Percentiles rank a stretch among this genome's conserved stretches.
These are phyloP conservation scores for Albula glossodonta DNA, from an alignment of 2,113 vertebrate genomes.

Conservation along the genomic window DNA sequence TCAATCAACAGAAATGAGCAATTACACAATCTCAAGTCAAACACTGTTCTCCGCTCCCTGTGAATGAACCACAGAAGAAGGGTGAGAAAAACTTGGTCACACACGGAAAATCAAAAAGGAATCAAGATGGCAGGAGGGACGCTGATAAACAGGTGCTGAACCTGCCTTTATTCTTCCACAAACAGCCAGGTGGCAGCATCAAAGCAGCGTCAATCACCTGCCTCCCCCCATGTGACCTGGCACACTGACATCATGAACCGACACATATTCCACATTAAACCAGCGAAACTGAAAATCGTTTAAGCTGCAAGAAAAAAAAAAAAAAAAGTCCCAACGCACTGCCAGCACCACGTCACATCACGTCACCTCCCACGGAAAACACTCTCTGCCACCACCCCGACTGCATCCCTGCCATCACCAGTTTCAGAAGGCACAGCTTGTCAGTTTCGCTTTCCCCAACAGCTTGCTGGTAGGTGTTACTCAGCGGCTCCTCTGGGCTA, in stretches of 20 bases:
- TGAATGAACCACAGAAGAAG: too few relatives aligned
- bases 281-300: background rate
- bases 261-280: background rate
- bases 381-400: background rate
- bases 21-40: background rate
- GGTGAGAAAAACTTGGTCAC: background rate
- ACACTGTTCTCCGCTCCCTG: background rate
- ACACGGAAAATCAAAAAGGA: background rate
- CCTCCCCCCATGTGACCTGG: background rate
- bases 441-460: background rate
- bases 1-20: background rate
- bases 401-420: background rate
- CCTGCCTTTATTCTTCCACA: background rate
- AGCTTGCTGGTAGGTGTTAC: background rate
- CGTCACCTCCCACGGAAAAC: background rate
- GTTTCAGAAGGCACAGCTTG: background rate
- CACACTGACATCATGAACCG: background rate
- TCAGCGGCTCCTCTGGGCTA: background rate
- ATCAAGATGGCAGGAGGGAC: background rate
- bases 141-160: background rate
- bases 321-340: background rate
- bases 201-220: background rate
- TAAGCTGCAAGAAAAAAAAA: background rate
- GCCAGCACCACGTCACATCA: background rate
- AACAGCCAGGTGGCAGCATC: background rate